Base-by-base conservation (phyloP, 2,797 vertebrate genomes). In the Phalloptychus januarius region DNA sequence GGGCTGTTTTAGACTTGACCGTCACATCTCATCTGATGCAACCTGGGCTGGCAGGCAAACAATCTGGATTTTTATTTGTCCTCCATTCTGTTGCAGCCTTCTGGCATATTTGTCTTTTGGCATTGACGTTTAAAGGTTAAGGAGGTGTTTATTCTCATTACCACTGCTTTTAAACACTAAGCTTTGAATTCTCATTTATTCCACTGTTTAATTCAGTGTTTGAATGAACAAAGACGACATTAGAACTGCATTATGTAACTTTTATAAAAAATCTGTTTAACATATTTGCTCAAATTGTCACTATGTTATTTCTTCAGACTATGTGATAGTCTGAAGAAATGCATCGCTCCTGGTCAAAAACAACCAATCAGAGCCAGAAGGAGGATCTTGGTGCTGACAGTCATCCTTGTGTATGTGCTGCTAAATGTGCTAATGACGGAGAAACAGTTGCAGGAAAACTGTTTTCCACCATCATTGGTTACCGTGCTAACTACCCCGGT, bases 31-130 rank as follows among this genome's bases (percentile, higher is more conserved):
- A 54, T 50, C 44, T 23, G 33, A 79, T 45, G 72, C 36, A 31
- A 80, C 61, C 52, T 76, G 36, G 56, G 67, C 72, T 75, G 76
- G 79, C 2, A 1, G 67, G 48, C 33, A 74, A 74, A 83, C 63
- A 71, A n/a, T 28, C n/a, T 3, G 78, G 61, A 56, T 74, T 80
- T 75, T 20, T 63, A 42, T 56, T 16, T 74, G 58, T 46, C 73
- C 18, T 46, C 70, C 18, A 40, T 18, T 75, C 75, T 69, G 72
- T 11, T 2, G 15, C 40, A 46, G 12, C n/a, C 70, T 75, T 83
- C 52, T 71, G 69, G 72, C 1, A 72, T 3, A 44, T 72, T 31
- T 23, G 44, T 56, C n/a, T 80, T 38, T 77, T 77, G 69, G 69
- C 44, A 2, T 61, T 70, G 54, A 20, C 10, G 52, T 58, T 23